Percentiles rank a stretch among this genome's conserved stretches.
Conservation (phyloP, 2,888 invertebrate genomes). For the Teleogryllus oceanicus region DNA sequence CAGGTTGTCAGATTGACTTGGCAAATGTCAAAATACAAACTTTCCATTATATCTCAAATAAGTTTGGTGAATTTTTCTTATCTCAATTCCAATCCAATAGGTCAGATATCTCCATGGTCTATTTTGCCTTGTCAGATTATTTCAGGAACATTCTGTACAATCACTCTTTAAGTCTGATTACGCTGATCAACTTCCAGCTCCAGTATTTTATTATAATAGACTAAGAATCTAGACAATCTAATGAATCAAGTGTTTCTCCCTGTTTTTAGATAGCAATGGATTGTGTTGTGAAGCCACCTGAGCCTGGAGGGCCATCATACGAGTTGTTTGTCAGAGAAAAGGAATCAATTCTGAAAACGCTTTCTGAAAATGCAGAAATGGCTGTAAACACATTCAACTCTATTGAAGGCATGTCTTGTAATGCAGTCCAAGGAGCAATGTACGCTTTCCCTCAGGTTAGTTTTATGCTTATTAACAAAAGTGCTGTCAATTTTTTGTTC, state of each 20-base stretch:
- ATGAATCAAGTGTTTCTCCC: no score
- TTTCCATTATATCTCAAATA: no score
- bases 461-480: neutral
- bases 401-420: constrained; percentile 85
- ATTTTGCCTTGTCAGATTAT: no score
- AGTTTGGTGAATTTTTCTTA: no score
- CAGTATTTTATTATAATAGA: no score
- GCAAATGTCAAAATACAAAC: no score
- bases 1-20: neutral
- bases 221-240: neutral
- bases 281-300: constrained; percentile 86
- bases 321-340: constrained; percentile 72
- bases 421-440: constrained; percentile 83
- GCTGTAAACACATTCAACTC: constrained; percentile 84
- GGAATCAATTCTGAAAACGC: constrained; percentile 64
- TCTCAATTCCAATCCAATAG: no score
- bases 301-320: constrained; percentile 82
- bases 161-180: no score
- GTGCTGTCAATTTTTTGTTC: no score
- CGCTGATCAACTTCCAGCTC: no score
- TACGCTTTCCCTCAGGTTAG: constrained; percentile 82
- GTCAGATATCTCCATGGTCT: no score
- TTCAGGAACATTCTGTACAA: no score
- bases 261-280: constrained; percentile 72
- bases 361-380: constrained; percentile 75